Conservation (phyloP, 2,888 invertebrate genomes). For the Lasioglossum morio region DNA sequence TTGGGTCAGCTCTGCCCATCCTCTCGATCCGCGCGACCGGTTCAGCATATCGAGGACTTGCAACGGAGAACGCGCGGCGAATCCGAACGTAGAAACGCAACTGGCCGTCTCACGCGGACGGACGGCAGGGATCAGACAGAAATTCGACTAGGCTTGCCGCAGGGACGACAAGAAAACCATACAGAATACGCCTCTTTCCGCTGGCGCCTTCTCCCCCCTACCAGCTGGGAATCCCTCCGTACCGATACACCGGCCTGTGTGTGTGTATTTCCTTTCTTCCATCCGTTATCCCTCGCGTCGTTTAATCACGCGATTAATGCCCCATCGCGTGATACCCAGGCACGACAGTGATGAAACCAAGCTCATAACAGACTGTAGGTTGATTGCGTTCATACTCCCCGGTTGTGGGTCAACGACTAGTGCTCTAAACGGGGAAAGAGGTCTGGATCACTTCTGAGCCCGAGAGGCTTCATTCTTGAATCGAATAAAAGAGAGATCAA, state of each 20-base stretch:
- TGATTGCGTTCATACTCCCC: background rate
- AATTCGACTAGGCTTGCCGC: conserved; percentile 53
- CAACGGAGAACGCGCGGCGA: conserved; percentile 37
- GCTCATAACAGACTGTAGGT: background rate
- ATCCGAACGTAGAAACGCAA: conserved; percentile 58
- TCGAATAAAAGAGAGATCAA: background rate
- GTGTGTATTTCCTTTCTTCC: background rate
- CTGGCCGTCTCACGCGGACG: conserved; percentile 44
- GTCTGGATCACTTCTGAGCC: background rate
- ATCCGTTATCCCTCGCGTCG: background rate
- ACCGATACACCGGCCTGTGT: background rate
- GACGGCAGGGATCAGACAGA: conserved; percentile 40
- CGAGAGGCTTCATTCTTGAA: background rate
- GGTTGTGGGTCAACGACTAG: background rate
- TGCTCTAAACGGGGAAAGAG: background rate
- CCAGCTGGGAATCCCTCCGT: conserved; percentile 36
- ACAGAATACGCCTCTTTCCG: conserved; percentile 46
- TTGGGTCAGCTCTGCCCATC: background rate
- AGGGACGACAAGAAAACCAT: conserved; percentile 41
- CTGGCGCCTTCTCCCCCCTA: conserved; percentile 11
- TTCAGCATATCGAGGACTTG: conserved; percentile 7
- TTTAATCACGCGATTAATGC: conserved; percentile 7
- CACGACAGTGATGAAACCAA: background rate
- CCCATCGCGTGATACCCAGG: background rate
- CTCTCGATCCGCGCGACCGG: conserved; percentile 11